These are phyloP conservation scores for Pholis gunnellus DNA, from an alignment of 2,113 vertebrate genomes.

Conservation along the genomic window DNA sequence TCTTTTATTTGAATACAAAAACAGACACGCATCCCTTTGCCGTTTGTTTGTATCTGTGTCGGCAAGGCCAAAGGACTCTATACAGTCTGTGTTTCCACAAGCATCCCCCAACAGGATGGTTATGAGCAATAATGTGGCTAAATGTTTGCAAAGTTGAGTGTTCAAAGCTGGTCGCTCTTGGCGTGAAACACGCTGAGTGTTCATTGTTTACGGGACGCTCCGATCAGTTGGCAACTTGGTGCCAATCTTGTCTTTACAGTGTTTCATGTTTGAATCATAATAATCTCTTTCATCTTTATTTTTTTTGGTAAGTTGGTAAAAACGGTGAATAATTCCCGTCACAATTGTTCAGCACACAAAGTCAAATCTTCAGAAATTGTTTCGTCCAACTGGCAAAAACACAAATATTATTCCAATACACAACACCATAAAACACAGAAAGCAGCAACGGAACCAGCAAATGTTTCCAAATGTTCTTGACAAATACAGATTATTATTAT, in stretches of 20 bases:
- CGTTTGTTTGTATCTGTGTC: neutral
- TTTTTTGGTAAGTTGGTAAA: neutral
- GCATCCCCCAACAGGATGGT: conserved; percentile 5
- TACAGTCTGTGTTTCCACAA: neutral
- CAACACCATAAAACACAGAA: neutral
- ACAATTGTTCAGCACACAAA: neutral
- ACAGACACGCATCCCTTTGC: neutral
- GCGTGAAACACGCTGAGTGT: neutral
- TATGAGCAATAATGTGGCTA: conserved; percentile 17
- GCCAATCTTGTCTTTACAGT: neutral
- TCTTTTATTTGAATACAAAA: neutral
- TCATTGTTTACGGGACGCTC: neutral
- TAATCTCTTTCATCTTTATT: neutral
- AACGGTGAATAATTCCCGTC: neutral
- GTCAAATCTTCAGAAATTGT: neutral
- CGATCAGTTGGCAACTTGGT: neutral
- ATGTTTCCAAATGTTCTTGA: neutral
- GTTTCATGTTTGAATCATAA: neutral
- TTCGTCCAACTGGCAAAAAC: neutral
- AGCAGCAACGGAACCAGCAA: neutral
- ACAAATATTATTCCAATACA: neutral
- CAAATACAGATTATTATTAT: neutral
- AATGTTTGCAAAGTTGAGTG: conserved; percentile 28
- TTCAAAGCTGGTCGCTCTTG: neutral
- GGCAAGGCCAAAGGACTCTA: neutral